Conservation (phyloP, 2,797 vertebrate genomes). For the Amblyraja radiata region DNA sequence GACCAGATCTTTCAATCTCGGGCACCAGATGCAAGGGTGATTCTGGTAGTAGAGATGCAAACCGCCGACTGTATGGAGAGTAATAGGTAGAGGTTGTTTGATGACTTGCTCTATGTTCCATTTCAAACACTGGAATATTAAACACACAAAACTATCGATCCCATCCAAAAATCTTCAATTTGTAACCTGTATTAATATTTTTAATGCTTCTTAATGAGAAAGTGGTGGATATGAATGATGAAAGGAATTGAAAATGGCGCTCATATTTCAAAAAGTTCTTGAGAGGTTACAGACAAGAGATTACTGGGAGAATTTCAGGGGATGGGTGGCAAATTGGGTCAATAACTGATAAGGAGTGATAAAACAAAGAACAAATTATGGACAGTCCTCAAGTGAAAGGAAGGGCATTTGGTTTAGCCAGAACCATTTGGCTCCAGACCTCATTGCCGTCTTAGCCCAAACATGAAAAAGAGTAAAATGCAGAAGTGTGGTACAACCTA, state of each 20-base stretch:
- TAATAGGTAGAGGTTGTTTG: conserved; percentile 26
- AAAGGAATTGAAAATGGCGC: neutral
- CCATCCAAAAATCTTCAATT: neutral
- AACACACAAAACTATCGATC: neutral
- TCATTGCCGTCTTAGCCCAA: no score
- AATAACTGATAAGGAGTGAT: neutral
- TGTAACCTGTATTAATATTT: neutral
- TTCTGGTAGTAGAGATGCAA: neutral
- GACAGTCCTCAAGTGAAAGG: neutral
- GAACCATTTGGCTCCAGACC: no score
- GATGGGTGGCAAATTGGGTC: neutral
- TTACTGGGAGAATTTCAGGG: neutral
- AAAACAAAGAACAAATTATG: neutral
- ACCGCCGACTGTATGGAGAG: conserved; percentile 1
- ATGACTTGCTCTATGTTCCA: conserved; percentile 15
- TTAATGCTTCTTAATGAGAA: neutral
- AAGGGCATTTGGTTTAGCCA: no score
- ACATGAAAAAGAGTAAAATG: no score
- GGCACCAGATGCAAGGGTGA: conserved; percentile 11
- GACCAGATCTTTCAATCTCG: conserved; percentile 32
- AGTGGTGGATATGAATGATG: neutral
- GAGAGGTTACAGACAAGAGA: no score
- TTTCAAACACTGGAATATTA: conserved; percentile 12
- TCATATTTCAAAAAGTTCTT: neutral
- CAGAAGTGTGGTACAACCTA: no score